Evolutionary conservation across 2,888 invertebrate species (phyloP).

Genomic region (Athalia cordata): DNA sequence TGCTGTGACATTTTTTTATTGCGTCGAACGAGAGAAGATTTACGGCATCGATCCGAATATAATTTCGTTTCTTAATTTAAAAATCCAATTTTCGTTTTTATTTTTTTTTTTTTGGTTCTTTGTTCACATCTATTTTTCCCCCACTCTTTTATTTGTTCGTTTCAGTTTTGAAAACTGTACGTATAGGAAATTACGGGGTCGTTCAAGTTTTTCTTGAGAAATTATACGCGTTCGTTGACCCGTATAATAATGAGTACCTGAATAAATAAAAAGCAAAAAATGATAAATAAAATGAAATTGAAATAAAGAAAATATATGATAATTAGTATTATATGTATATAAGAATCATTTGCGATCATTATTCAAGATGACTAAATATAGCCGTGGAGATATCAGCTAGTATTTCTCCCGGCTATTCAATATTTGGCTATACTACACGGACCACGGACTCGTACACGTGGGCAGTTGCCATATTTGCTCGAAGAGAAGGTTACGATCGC

Average conservation of each 20-base stretch:
- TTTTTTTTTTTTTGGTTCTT: neutral
- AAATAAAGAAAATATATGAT: conserved; percentile 25
- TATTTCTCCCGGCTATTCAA: conserved; percentile 57
- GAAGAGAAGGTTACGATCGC: conserved; percentile 43
- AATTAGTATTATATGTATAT: too few species aligned
- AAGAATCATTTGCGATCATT: conserved; percentile 53
- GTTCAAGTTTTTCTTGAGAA: neutral
- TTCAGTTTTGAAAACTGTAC: too few species aligned
- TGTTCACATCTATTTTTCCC: neutral
- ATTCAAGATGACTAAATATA: conserved; percentile 65
- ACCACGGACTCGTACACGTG: conserved; percentile 59
- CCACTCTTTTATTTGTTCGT: too few species aligned
- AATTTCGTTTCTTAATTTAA: too few species aligned
- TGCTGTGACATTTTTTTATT: neutral
- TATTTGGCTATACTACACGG: conserved; percentile 68
- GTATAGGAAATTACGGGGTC: neutral
- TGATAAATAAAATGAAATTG: neutral
- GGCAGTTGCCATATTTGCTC: conserved; percentile 64
- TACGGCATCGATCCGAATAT: too few species aligned
- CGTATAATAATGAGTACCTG: neutral
- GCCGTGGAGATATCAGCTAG: conserved; percentile 56
- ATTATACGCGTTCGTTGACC: conserved; percentile 19
- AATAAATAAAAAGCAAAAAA: neutral
- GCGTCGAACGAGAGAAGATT: neutral
- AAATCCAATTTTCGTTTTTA: too few species aligned